Base-by-base conservation (phyloP, 2,888 invertebrate genomes). In the Amitus sp. region DNA sequence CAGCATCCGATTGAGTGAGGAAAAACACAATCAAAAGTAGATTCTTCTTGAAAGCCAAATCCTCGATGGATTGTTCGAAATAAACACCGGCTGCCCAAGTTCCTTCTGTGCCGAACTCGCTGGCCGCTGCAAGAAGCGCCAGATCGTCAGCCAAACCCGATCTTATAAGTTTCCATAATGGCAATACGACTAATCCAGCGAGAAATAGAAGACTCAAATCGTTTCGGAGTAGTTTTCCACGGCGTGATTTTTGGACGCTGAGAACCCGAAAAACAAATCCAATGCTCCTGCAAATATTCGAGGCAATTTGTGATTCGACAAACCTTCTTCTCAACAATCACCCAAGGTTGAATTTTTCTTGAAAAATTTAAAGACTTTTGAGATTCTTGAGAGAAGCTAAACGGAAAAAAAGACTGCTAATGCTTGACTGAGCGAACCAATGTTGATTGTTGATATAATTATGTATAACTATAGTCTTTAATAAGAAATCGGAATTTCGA, bases 21-120 rank as follows among this genome's bases (percentile, higher is more conserved):
- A 72, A 69, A 9, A 67, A 73, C 1, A 79, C 33, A 47, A 72
- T 73, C 7, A 78, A 47, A 2, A 82, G 58, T 5, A 83, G 47
- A 18, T 69, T 73, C 58, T 78, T 80, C 56, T 77, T 78, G 40
- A 83, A 82, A n/a, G 67, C 55, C 12, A 79, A 62, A 58, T 82
- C 77, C 10, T 73, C 67, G 9, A 67, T 68, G 1, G 66, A 47
- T 23, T 3, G 7, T 4, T 67, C 67, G 47, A 80, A 72, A 17
- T 48, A 56, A 1, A 76, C 57, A 10, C 52, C 18, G 13, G 74
- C 57, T 1, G 75, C 67, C 76, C 82, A 81, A 2, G 77, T 73
- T 10, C 65, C 67, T 1, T 59, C 62, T 2, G 55, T 60, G 2
- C 67, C 71, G 15, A 69, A 47, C 65, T 80, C 79, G 6, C 73